Conservation (phyloP, 2,888 invertebrate genomes). For the Ichneumoninae sp. region DNA sequence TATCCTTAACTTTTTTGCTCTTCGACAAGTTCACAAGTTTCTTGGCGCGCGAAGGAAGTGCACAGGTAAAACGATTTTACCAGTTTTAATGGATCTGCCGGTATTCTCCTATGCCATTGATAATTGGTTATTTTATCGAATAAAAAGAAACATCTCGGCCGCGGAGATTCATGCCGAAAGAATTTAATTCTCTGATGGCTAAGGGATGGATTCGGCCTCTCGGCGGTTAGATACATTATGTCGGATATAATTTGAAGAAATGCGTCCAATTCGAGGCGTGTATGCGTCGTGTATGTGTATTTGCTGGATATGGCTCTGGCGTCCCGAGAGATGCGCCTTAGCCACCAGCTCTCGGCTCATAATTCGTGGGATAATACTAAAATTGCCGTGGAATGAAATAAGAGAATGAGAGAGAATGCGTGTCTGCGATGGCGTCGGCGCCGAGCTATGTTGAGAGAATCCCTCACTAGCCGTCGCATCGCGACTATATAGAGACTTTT, state of each 20-base stretch:
- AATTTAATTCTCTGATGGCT: constrained; percentile 12
- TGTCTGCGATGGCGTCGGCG: constrained; percentile 66
- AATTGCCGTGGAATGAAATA: constrained; percentile 81
- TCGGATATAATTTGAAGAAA: constrained; percentile 69
- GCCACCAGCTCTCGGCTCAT: constrained; percentile 63
- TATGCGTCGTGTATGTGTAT: constrained; percentile 69
- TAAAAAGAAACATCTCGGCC: background rate
- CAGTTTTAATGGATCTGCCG: background rate
- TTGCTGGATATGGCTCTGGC: constrained; percentile 53
- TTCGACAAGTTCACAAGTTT: constrained; percentile 27
- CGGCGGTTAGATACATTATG: constrained; percentile 30
- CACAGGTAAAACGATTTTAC: background rate
- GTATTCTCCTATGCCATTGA: background rate
- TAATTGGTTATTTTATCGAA: background rate
- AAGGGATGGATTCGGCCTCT: constrained; percentile 11
- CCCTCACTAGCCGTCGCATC: constrained; percentile 41
- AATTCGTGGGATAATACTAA: constrained; percentile 82
- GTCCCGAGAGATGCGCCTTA: constrained; percentile 60
- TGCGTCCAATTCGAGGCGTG: constrained; percentile 63
- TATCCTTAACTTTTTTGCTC: background rate
- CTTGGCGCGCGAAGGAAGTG: background rate
- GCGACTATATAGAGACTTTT: constrained; percentile 33
- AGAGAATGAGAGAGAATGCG: constrained; percentile 75
- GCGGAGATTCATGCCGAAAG: background rate
- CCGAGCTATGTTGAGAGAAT: constrained; percentile 44